phyloP scores from a whole-genome alignment of 92 coral and sea anemone species.

The Chrysogorgia sp. region DNA sequence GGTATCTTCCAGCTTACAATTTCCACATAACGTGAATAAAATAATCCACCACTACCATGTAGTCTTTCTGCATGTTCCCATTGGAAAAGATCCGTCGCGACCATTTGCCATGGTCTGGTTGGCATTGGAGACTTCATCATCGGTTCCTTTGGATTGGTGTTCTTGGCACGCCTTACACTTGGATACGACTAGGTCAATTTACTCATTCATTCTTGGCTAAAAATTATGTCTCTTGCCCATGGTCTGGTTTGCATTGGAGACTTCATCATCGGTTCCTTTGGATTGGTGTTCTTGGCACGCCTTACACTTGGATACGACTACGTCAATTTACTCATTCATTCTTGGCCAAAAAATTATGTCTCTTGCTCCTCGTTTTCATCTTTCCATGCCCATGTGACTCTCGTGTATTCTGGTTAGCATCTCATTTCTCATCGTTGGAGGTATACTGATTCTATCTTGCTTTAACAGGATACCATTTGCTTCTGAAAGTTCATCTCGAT shows the following conservation, averaged over 20 bases:
- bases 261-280: constrained; percentile 51
- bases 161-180: constrained; percentile 42
- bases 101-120: constrained; percentile 51
- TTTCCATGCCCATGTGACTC: constrained; percentile 71
- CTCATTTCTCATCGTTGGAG: constrained; percentile 57
- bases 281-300: constrained; percentile 35
- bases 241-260: constrained; percentile 39
- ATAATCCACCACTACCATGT: constrained; percentile 32
- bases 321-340: constrained; percentile 35
- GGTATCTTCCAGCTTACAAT: constrained; percentile 36
- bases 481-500: constrained; percentile 69
- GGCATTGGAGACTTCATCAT: constrained; percentile 46
- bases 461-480: constrained; percentile 65
- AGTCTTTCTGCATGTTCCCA: constrained; percentile 44
- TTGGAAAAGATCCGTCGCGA: constrained; percentile 48
- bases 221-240: constrained; percentile 47
- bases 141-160: constrained; percentile 43
- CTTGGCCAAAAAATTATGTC: constrained; percentile 51
- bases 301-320: constrained; percentile 26
- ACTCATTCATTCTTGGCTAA: constrained; percentile 47
- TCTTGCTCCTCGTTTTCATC: constrained; percentile 53
- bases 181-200: constrained; percentile 19
- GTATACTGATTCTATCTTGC: constrained; percentile 57
- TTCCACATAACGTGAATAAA: constrained; percentile 34
- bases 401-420: constrained; percentile 59